Evolutionary conservation across 2,113 vertebrate species (phyloP).

Genomic region (Mirounga angustirostris): DNA sequence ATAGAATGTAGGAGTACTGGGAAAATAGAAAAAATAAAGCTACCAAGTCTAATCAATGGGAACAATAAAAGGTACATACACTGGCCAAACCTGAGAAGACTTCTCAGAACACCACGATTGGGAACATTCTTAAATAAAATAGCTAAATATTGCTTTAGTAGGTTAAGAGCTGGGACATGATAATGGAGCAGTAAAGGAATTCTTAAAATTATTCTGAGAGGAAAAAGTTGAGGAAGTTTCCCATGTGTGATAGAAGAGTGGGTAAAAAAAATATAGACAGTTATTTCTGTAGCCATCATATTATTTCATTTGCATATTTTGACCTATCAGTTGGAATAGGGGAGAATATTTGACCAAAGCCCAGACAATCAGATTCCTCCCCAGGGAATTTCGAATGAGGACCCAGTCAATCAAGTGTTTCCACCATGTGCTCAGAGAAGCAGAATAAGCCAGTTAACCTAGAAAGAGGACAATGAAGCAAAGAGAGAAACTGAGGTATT

Average conservation of each 20-base stretch:
- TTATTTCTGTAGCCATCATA: neutral
- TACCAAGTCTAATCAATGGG: neutral
- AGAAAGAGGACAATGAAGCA: neutral
- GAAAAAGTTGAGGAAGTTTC: neutral
- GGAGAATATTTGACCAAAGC: neutral
- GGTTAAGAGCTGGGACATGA: neutral
- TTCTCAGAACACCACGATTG: neutral
- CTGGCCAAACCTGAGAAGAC: neutral
- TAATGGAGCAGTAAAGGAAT: neutral
- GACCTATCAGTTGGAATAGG: neutral
- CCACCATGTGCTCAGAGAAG: neutral
- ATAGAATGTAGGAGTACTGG: neutral
- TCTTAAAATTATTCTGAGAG: constrained; percentile 23
- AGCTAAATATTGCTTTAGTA: neutral
- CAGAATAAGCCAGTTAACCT: neutral
- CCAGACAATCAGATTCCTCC: neutral
- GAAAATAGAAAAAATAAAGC: neutral
- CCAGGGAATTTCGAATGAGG: neutral
- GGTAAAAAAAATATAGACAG: constrained; percentile 6
- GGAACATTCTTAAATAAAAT: constrained; percentile 19
- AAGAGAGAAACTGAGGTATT: neutral
- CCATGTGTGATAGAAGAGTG: neutral
- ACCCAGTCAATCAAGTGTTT: neutral
- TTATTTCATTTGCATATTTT: constrained; percentile 14
- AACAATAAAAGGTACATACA: neutral